Percentiles rank a stretch among this genome's conserved stretches.
Evolutionary conservation across 2,113 vertebrate genomes (phyloP).

Genomic region (Potamarius usumacintae): DNA sequence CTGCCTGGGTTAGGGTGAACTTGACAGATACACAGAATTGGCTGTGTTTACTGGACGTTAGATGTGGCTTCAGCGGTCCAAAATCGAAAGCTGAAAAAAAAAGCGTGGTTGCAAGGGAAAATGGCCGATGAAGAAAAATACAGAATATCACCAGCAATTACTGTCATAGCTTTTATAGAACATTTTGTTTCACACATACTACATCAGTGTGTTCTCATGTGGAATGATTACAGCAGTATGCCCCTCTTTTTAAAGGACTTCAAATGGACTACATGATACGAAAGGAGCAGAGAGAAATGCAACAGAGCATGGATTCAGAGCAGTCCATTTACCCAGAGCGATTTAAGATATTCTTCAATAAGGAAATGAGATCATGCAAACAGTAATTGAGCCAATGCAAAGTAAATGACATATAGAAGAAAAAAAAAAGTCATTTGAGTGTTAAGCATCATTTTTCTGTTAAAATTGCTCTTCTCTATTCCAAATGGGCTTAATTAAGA

Average conservation of each 20-base stretch:
- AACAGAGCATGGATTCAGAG: not conserved
- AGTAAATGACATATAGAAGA: not conserved
- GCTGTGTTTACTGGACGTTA: constrained; percentile 38
- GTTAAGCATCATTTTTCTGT: not conserved
- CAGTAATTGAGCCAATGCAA: constrained; percentile 16
- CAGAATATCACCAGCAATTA: constrained; percentile 40
- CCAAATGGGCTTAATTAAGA: not conserved
- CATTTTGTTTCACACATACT: constrained; percentile 20
- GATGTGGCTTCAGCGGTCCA: constrained; percentile 9
- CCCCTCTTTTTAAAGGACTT: constrained; percentile 33
- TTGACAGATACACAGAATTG: constrained; percentile 26
- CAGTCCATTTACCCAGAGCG: not conserved
- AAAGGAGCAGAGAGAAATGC: not conserved
- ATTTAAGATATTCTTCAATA: constrained; percentile 10
- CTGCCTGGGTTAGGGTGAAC: constrained; percentile 17
- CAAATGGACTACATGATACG: constrained; percentile 37
- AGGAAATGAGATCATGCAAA: constrained; percentile 29
- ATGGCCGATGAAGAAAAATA: constrained; percentile 38
- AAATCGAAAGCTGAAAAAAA: constrained; percentile 38
- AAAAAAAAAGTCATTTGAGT: not conserved
- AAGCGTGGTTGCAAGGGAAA: constrained; percentile 2
- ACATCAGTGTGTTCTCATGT: constrained; percentile 36
- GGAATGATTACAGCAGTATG: constrained; percentile 29
- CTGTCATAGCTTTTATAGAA: constrained; percentile 45
- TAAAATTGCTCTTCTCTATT: not conserved